These are phyloP conservation scores for Balearica regulorum DNA, from an alignment of 2,797 vertebrate genomes.

Conservation along the genomic window DNA sequence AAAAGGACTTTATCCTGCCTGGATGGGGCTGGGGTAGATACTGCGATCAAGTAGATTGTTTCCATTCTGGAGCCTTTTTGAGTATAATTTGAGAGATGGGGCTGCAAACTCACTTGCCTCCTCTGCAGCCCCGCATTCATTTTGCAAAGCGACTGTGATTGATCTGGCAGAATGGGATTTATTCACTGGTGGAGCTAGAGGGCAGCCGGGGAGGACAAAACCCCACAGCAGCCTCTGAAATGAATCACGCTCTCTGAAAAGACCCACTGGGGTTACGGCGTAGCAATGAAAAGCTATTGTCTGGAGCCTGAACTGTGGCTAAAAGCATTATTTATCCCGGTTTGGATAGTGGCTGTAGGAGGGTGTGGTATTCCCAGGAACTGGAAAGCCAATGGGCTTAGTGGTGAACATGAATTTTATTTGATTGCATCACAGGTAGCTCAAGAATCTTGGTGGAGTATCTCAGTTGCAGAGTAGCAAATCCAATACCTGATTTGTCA, in stretches of 20 bases:
- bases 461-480: not conserved
- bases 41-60: not conserved
- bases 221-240: conserved; percentile 46
- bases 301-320: conserved; percentile 37
- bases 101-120: not conserved
- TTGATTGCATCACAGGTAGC: conserved; percentile 28
- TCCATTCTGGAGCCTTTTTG: not conserved
- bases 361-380: conserved; percentile 55
- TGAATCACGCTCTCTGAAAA: conserved; percentile 57
- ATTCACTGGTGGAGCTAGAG: conserved; percentile 39
- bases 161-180: conserved; percentile 45
- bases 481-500: not conserved
- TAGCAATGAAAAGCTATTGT: conserved; percentile 62
- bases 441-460: not conserved
- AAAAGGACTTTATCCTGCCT: not conserved
- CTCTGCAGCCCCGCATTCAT: not conserved
- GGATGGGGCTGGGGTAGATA: not conserved
- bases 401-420: not conserved
- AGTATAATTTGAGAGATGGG: not conserved
- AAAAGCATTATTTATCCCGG: conserved; percentile 34
- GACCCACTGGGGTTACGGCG: conserved; percentile 22
- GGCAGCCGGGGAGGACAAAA: conserved; percentile 40
- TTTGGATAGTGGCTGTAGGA: conserved; percentile 22
- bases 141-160: conserved; percentile 5
- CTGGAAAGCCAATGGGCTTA: not conserved